Evolutionary conservation across 1,140 invertebrate species (phyloP).

Genomic region (Steinernema feltiae): DNA sequence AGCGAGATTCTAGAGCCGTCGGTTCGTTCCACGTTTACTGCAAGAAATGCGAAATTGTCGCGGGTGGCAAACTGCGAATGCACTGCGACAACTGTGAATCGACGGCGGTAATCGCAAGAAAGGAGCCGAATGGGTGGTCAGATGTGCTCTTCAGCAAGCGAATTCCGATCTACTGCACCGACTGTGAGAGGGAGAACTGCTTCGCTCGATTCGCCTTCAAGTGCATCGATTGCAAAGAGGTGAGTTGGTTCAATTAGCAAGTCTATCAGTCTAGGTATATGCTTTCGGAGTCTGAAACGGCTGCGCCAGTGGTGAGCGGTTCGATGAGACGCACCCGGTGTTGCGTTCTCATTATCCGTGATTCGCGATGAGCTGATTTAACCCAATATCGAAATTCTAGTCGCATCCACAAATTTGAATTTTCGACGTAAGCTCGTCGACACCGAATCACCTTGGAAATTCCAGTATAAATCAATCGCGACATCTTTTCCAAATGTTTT

Average conservation of each 20-base stretch:
- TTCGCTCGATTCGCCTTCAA: constrained; percentile 30
- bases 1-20: constrained; percentile 1
- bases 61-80: constrained; percentile 26
- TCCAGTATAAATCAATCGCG: too few relatives aligned
- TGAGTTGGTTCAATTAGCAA: neutral
- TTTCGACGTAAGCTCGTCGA: too few relatives aligned
- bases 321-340: too few relatives aligned
- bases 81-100: constrained; percentile 26
- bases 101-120: constrained; percentile 23
- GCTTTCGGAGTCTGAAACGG: too few relatives aligned
- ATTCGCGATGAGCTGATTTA: too few relatives aligned
- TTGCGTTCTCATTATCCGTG: too few relatives aligned
- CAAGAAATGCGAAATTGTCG: constrained; percentile 26
- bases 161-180: constrained; percentile 23
- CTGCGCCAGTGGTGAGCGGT: too few relatives aligned
- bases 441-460: too few relatives aligned
- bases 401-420: too few relatives aligned
- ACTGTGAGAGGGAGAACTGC: constrained; percentile 9
- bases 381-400: too few relatives aligned
- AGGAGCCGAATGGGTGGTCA: constrained; percentile 23
- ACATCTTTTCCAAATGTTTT: too few relatives aligned
- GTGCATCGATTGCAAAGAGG: constrained; percentile 26
- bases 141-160: constrained; percentile 29
- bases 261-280: too few relatives aligned
- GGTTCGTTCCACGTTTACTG: constrained; percentile 35